A percentile compares a stretch with the other conserved stretches of the same genome.
Conservation (phyloP, 2,888 invertebrate species). For the Petrolisthes cinctipes region DNA sequence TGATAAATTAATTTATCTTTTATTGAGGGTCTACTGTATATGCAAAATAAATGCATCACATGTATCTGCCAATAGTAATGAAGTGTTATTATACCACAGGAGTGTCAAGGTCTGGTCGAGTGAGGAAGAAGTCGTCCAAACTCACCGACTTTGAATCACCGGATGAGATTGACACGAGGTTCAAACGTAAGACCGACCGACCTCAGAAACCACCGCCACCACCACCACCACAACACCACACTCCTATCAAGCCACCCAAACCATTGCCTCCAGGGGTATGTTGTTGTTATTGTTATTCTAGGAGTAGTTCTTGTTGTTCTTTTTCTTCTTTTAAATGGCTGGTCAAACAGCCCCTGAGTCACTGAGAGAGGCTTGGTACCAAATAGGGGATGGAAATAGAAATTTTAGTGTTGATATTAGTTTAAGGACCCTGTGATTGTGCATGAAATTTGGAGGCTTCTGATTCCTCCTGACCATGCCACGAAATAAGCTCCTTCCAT, state of each 20-base stretch:
- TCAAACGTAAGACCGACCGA: conserved; percentile 51
- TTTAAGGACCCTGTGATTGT: too few species aligned
- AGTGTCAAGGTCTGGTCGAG: conserved; percentile 85
- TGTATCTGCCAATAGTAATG: not conserved
- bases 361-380: too few species aligned
- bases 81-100: conserved; percentile 1
- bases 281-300: not conserved
- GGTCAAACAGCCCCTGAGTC: too few species aligned
- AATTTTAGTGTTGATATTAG: too few species aligned
- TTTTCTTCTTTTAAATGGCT: too few species aligned
- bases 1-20: too few species aligned
- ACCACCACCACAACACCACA: not conserved
- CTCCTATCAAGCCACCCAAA: not conserved
- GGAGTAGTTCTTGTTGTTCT: too few species aligned
- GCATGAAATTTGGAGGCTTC: too few species aligned
- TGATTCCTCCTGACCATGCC: too few species aligned
- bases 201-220: conserved; percentile 16
- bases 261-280: not conserved
- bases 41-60: not conserved
- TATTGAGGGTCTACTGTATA: too few species aligned
- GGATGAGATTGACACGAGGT: conserved; percentile 77
- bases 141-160: conserved; percentile 92
- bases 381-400: too few species aligned
- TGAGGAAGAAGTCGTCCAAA: conserved; percentile 94
- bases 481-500: too few species aligned